Base-by-base conservation (phyloP, 92 coral and sea anemone genomes). In the Metridium senile region DNA sequence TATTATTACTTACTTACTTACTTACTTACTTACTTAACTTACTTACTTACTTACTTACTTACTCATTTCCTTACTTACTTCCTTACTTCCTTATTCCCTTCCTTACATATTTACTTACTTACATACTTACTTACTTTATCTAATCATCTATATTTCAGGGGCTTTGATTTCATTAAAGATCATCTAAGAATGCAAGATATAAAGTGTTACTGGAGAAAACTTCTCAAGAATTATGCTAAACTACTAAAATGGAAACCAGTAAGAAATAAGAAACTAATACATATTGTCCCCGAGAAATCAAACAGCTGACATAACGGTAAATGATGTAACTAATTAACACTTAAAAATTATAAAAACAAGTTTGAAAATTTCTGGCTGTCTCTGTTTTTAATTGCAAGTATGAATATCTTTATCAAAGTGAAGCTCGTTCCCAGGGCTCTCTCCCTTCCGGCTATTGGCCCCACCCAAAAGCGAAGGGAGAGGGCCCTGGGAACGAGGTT, bases 101-200 rank as follows among this genome's bases (percentile, higher is more conserved):
- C 49, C 49, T 39, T 39, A 6, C 49, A 4, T 39, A 4, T 13
- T 13, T 39, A 4, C 49, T 39, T 43, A n/a, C 28, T 11, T 77
- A 33, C 57, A 13, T 13, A 6, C 49, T 39, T 13, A 6, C 13
- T 39, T 39, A 4, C 49, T 39, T 39, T 13, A 39, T 39, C 49
- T 13, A 4, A 4, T 13, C 49, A 4, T 39, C 49, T 4, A 39
- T 39, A 13, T 39, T 13, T 39, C 71, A 92, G 99, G 54, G 99
- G 99, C 11, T 87, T 84, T 68, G 68, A 74, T 26, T 95, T 95
- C 59, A 92, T 95, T 72, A 87, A 82, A 85, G 97, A 95, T 32
- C 99, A 95, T 69, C 90, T 95, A 23, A 89, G 99, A 58, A 92
- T 95, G 93, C 83, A 83, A 10, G 99, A 95, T 74, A 89, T 95